Evolutionary conservation across 2,888 invertebrate species (phyloP).

Genomic region (Cosmia pyralina): DNA sequence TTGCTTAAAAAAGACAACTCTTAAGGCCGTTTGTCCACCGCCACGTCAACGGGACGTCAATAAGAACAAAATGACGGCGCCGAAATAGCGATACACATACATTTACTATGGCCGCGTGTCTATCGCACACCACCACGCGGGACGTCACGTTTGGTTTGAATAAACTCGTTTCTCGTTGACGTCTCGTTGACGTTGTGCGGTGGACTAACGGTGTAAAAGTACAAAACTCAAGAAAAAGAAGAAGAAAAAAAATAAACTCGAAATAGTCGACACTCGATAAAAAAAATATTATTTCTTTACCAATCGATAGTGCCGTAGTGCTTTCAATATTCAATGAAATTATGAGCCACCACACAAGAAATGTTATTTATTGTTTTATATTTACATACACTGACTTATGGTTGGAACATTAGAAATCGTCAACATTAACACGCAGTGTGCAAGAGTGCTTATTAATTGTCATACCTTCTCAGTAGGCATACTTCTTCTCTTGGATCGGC

Average conservation of each 20-base stretch:
- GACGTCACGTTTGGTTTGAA: too few species aligned
- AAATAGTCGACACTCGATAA: too few species aligned
- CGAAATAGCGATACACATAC: too few species aligned
- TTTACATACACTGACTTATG: constrained; percentile 29
- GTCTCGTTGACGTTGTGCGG: too few species aligned
- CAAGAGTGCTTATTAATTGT: neutral
- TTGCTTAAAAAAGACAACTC: neutral
- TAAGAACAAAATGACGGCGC: too few species aligned
- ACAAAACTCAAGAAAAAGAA: neutral
- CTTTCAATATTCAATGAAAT: constrained; percentile 13
- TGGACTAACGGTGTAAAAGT: too few species aligned
- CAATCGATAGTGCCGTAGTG: neutral
- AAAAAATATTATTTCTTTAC: neutral
- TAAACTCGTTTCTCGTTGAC: too few species aligned
- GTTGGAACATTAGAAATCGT: constrained; percentile 16
- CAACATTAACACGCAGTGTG: neutral
- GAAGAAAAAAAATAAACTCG: neutral
- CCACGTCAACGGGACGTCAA: too few species aligned
- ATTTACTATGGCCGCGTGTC: too few species aligned
- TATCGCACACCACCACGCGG: too few species aligned
- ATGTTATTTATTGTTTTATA: constrained; percentile 21
- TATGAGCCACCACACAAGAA: neutral
- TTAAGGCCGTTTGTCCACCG: too few species aligned
- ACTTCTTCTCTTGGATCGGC: neutral
- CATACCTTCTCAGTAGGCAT: neutral